phyloP scores from a whole-genome alignment of 2,797 vertebrate genomes.

The Macroramphosus scolopax region DNA sequence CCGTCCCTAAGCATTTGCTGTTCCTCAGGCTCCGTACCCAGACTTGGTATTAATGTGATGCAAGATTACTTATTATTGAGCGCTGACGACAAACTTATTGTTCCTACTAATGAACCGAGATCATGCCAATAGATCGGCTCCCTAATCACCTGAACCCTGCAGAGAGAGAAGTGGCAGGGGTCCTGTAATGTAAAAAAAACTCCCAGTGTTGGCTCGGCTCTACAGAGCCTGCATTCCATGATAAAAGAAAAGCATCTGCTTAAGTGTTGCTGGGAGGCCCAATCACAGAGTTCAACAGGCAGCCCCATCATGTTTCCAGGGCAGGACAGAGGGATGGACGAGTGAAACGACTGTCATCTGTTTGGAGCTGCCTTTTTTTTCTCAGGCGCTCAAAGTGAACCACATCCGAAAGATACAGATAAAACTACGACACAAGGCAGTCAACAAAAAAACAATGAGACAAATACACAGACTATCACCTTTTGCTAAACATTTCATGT shows the following conservation, averaged over 20 bases:
- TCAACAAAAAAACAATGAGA: not conserved
- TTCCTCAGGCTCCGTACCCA: constrained; percentile 35
- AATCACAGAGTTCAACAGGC: constrained; percentile 48
- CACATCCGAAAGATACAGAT: not conserved
- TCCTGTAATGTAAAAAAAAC: constrained; percentile 62
- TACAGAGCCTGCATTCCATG: constrained; percentile 49
- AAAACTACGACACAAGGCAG: constrained; percentile 1
- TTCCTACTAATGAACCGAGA: constrained; percentile 60
- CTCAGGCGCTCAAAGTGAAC: not conserved
- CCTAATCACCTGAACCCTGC: constrained; percentile 68
- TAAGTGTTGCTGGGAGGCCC: constrained; percentile 65
- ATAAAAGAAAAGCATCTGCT: constrained; percentile 66
- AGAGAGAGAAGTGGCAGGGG: constrained; percentile 59
- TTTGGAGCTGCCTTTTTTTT: constrained; percentile 16
- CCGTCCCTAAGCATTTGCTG: constrained; percentile 47
- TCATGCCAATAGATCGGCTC: constrained; percentile 55
- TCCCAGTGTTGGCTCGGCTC: constrained; percentile 53
- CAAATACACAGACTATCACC: not conserved
- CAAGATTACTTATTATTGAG: constrained; percentile 67
- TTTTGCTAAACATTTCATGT: not conserved
- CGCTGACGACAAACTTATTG: constrained; percentile 70
- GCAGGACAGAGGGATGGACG: constrained; percentile 14
- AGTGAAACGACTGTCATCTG: constrained; percentile 33
- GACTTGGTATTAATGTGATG: constrained; percentile 46
- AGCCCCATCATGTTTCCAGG: constrained; percentile 30